Percentiles rank a stretch among this genome's conserved stretches.
Conservation (phyloP, 1,140 invertebrate genomes). For the Pararge aegeria region DNA sequence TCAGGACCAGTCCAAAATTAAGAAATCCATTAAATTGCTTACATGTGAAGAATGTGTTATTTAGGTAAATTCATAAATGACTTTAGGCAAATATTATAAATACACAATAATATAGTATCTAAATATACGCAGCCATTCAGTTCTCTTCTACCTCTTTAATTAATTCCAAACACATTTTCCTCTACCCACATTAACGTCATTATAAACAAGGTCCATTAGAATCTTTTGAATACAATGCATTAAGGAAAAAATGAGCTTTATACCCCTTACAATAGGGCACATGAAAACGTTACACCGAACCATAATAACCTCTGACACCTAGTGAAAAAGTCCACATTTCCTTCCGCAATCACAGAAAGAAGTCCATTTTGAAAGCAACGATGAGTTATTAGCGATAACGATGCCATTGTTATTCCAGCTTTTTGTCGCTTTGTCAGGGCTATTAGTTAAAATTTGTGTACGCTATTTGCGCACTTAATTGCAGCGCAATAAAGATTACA, state of each 20-base stretch:
- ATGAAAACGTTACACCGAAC: constrained; percentile 14
- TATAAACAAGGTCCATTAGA: constrained; percentile 8
- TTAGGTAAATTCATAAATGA: too few species aligned
- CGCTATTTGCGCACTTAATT: constrained; percentile 25
- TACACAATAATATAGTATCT: too few species aligned
- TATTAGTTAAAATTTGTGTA: constrained; percentile 30
- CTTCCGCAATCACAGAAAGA: constrained; percentile 43
- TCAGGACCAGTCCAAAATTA: too few species aligned
- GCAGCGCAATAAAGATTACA: constrained; percentile 12
- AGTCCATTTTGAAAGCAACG: constrained; percentile 58
- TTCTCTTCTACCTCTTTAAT: not conserved
- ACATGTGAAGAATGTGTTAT: too few species aligned
- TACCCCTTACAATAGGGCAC: not conserved
- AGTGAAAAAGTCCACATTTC: constrained; percentile 39
- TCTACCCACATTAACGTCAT: not conserved
- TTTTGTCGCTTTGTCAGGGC: constrained; percentile 47
- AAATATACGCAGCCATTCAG: too few species aligned
- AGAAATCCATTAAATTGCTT: too few species aligned
- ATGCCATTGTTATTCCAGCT: constrained; percentile 62
- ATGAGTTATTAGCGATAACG: constrained; percentile 68
- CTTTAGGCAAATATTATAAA: too few species aligned
- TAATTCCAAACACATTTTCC: not conserved
- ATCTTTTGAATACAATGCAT: constrained; percentile 1
- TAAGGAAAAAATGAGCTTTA: not conserved
- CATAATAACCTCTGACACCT: constrained; percentile 34